These are phyloP conservation scores for Drosophila leontia DNA, from an alignment of 1,140 invertebrate species.

Conservation along the genomic window DNA sequence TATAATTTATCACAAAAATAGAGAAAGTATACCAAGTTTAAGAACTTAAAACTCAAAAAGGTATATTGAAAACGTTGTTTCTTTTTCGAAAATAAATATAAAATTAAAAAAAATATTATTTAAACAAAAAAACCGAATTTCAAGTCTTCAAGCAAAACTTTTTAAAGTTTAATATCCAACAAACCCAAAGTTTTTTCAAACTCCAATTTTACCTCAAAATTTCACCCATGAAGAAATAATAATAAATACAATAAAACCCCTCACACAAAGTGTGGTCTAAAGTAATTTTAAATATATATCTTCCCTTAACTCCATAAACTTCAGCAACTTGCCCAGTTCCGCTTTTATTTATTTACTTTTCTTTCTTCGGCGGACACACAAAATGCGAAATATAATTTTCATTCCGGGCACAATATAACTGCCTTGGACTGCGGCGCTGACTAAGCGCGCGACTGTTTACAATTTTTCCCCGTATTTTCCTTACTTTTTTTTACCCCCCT, in stretches of 20 bases:
- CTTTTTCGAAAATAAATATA: neutral
- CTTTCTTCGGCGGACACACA: constrained; percentile 33
- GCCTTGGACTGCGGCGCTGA: constrained; percentile 45
- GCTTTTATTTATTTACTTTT: constrained; percentile 45
- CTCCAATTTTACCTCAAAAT: constrained; percentile 14
- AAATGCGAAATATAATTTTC: constrained; percentile 55
- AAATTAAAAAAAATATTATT: neutral
- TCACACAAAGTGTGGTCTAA: constrained; percentile 17
- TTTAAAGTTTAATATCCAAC: neutral
- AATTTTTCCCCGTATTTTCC: constrained; percentile 48
- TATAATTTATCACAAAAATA: neutral
- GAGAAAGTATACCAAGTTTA: neutral
- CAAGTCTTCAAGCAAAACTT: neutral
- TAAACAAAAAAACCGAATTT: neutral
- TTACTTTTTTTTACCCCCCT: constrained; percentile 7
- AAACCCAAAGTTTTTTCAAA: constrained; percentile 6
- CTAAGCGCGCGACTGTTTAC: constrained; percentile 67
- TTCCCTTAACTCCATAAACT: constrained; percentile 47
- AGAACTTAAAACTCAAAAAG: neutral
- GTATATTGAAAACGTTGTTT: neutral
- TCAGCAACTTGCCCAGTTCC: constrained; percentile 31
- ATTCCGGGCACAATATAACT: constrained; percentile 60
- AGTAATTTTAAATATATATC: constrained; percentile 46
- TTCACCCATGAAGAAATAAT: neutral
- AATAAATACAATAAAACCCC: constrained; percentile 8